These are phyloP conservation scores for Rhincodon typus DNA, from an alignment of 2,797 vertebrate species.

Conservation along the genomic window DNA sequence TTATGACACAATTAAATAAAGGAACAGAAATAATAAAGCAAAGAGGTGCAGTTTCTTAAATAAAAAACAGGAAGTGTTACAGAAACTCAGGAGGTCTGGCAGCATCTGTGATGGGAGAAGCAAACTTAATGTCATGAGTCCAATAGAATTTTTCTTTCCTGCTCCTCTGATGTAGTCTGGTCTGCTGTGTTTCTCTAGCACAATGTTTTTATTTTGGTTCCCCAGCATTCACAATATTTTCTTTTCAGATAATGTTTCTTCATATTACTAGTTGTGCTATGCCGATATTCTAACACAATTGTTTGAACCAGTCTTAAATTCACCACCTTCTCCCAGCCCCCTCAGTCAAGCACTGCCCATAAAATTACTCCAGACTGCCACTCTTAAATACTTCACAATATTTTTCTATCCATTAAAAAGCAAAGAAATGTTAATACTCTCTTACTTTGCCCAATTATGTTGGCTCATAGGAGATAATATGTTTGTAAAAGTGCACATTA, in stretches of 20 bases:
- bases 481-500: background rate
- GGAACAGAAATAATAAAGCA: background rate
- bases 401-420: background rate
- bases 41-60: background rate
- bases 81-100: too few relatives aligned
- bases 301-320: too few relatives aligned
- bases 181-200: too few relatives aligned
- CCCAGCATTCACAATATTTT: too few relatives aligned
- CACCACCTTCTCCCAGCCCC: background rate
- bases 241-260: too few relatives aligned
- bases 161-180: too few relatives aligned
- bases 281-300: background rate
- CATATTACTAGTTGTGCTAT: background rate
- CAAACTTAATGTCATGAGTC: too few relatives aligned
- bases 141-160: too few relatives aligned
- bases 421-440: background rate
- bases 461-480: background rate
- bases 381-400: background rate
- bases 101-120: too few relatives aligned
- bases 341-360: background rate
- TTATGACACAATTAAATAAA: background rate
- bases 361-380: background rate
- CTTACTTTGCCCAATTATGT: background rate
- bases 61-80: too few relatives aligned
- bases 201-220: too few relatives aligned